These are phyloP conservation scores for Melanerpes aurifrons DNA, from an alignment of 2,113 vertebrate genomes.

Conservation along the genomic window DNA sequence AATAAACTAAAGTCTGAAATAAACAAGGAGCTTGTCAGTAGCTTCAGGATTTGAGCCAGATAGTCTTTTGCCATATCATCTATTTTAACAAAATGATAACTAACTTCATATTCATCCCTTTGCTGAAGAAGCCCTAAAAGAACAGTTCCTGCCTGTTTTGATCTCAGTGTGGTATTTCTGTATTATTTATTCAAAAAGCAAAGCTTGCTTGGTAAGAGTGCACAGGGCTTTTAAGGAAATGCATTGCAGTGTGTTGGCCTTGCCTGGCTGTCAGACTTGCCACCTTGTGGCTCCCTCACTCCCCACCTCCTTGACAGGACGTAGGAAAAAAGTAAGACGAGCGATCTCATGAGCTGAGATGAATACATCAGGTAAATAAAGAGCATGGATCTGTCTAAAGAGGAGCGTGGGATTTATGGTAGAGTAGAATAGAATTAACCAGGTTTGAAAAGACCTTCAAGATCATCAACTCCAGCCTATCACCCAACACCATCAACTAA, in stretches of 20 bases:
- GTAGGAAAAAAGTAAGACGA: neutral
- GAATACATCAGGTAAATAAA: too few relatives aligned
- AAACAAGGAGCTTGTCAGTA: neutral
- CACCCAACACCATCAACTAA: too few relatives aligned
- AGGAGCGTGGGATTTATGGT: too few relatives aligned
- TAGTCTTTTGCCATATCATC: neutral
- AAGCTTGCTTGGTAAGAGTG: neutral
- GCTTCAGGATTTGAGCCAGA: neutral
- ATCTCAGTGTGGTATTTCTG: neutral
- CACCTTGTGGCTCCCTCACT: accelerated
- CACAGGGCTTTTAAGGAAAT: neutral
- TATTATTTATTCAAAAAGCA: neutral
- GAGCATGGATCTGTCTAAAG: too few relatives aligned
- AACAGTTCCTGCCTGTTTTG: neutral
- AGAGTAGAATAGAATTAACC: too few relatives aligned
- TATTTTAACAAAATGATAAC: neutral
- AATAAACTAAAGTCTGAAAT: neutral
- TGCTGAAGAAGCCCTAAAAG: neutral
- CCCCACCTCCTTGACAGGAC: accelerated
- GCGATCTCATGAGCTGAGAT: neutral
- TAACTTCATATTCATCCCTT: neutral
- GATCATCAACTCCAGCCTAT: too few relatives aligned
- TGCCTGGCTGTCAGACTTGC: neutral
- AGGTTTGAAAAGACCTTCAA: too few relatives aligned
- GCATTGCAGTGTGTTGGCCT: accelerated